phyloP scores from a whole-genome alignment of 2,113 vertebrate species.

The Pseudonaja textilis region DNA sequence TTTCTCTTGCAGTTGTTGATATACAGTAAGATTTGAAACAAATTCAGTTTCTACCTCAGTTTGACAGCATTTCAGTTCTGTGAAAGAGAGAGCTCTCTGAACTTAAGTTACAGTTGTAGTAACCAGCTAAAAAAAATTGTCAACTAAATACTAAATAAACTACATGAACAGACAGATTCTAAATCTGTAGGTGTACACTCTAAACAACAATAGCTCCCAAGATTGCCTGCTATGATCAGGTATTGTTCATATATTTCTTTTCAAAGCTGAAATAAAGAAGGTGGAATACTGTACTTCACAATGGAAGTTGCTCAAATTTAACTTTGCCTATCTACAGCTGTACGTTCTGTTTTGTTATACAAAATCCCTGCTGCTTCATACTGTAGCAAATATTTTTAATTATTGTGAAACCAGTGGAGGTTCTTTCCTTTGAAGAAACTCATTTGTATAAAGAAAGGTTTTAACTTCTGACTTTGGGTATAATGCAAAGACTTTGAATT shows the following conservation, averaged over 20 bases:
- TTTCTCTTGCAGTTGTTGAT: neutral
- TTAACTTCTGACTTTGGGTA: neutral
- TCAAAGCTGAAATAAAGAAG: neutral
- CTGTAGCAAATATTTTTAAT: neutral
- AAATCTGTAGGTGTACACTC: neutral
- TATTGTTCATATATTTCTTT: neutral
- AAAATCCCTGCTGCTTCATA: neutral
- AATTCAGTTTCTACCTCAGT: neutral
- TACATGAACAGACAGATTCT: neutral
- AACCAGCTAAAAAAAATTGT: neutral
- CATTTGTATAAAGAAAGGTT: neutral
- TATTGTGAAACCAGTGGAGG: neutral
- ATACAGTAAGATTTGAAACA: neutral
- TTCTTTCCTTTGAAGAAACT: neutral
- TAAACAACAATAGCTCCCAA: neutral
- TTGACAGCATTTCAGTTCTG: neutral
- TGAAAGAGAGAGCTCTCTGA: neutral
- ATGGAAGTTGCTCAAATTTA: neutral
- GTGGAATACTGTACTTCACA: neutral
- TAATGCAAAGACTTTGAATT: neutral
- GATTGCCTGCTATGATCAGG: neutral
- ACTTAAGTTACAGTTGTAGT: no score
- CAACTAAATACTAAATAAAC: neutral
- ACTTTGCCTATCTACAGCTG: neutral
- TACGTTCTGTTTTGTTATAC: neutral